Evolutionary conservation across 2,888 invertebrate genomes (phyloP), one percentile per base, ranked within the genome.

Genomic region (Alloscopus bannaensis): DNA sequence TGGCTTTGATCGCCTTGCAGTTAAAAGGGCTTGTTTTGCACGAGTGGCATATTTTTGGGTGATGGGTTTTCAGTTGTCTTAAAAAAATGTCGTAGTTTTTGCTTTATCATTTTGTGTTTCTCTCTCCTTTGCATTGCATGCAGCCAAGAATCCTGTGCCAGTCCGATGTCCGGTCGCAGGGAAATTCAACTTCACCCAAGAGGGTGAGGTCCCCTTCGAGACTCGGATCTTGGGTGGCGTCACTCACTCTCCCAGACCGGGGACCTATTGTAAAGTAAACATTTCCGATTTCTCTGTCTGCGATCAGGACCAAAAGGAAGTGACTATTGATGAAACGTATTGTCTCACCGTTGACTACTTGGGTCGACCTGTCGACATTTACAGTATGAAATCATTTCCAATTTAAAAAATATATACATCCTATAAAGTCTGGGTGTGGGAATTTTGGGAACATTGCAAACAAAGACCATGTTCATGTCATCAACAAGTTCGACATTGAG

Each of bases 231-330:
- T 98, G 62, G 98, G 98, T 78, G 97, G 97, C 87, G 96, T 99
- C 0, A 99, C 98, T 0, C 89, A 96, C 73, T 95, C 95, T 87
- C 98, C 98, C 16, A 92, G 98, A 81, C 96, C 97, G 2, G 95
- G 96, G 88, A 93, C 95, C 76, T 94, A 95, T 87, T 98, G 98
- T 88, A 95, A 96, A 88, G 91, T 95, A 87, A 96, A 96, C 87
- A 95, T 97, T 82, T 97, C 98, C 0, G 98, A 98, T 88, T 93
- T 98, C 87, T 96, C 97, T 0, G 97, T 98, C 0, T 99, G 99
- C 87, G 97, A 96, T 89, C 93, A 93, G 1, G 97, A 98, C 87
- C 96, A 97, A 88, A 98, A 97, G 88, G 96, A 96, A 87, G 93
- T 99, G 86, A 92, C 94, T 70, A 93, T 99, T 65, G 98, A 99